Base-by-base conservation (phyloP, 1,140 invertebrate species). In the Lamellibrachia luymesi region DNA sequence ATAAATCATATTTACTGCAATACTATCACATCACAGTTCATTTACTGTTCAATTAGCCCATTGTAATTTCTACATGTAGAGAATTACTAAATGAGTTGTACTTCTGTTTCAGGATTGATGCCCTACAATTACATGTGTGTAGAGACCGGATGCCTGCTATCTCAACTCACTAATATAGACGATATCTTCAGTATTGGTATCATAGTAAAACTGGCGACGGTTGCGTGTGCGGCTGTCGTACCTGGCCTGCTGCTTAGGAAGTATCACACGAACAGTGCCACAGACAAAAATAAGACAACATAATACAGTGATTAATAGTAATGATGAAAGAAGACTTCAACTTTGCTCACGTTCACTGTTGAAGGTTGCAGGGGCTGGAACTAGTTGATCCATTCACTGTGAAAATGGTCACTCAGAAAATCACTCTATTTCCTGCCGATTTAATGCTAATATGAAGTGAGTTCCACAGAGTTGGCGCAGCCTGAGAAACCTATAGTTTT, bases 61-160 rank as follows among this genome's bases (percentile, higher is more conserved):
- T 80, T 22, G 17, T 80, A 80, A 80, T 80, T 80, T 80, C 17
- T 80, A 2, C 7, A 22, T 22, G 25, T 22, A 22, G 50, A 51
- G 38, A 91, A 91, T 50, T n/a, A 17, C 0, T 91, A 50, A 91
- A 50, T 7, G 22, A 50, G n/a, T 1, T 89, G 90, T 91, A 51
- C 92, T 27, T 13, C 27, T 51, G 56, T 95, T 96, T 27, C 96
- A 97, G 97, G 97, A 94, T 95, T 97, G 93, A 97, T 97, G 95
- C 97, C 97, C 13, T 97, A 97, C 95, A 97, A 97, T 94, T 97
- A 97, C 94, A 96, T 97, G 51, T 97, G 97, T 94, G 97, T 97
- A 13, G 96, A 97, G 94, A 97, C 97, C 2, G 97, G 97, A 0
- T 96, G 95, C 90, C 96, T 97, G 94, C 94, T 97, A 22, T 96